Evolutionary conservation across 2,797 vertebrate genomes (phyloP).

Genomic region (Pitangus sulphuratus): DNA sequence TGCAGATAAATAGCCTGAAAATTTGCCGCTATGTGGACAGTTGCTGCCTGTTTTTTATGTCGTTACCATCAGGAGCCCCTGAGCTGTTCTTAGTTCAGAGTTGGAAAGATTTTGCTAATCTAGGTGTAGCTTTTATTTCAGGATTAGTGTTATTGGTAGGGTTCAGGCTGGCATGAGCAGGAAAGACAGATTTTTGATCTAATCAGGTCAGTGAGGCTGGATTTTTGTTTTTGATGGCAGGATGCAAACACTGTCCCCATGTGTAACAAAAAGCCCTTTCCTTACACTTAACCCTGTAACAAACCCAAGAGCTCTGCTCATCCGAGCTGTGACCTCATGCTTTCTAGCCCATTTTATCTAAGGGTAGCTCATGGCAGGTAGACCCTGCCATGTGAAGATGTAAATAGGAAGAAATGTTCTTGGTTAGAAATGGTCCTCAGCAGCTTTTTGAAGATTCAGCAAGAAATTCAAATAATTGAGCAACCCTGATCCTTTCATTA

Average conservation of each 20-base stretch:
- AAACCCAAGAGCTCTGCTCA: rapidly evolving
- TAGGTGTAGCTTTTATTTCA: background rate
- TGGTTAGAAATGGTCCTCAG: background rate
- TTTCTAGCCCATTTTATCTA: background rate
- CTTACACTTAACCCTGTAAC: background rate
- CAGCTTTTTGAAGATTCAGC: background rate
- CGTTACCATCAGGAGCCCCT: background rate
- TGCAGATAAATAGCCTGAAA: background rate
- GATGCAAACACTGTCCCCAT: background rate
- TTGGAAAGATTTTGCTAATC: background rate
- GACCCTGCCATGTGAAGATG: background rate
- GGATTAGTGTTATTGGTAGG: background rate
- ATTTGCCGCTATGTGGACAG: background rate
- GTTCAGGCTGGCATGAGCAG: background rate
- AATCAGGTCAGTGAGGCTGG: background rate
- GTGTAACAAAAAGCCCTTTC: background rate
- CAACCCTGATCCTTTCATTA: background rate
- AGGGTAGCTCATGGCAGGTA: background rate
- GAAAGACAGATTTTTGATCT: background rate
- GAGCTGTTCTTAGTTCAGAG: background rate
- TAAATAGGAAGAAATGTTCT: background rate
- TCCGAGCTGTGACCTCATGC: rapidly evolving
- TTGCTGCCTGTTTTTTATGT: background rate
- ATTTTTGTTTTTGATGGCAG: background rate
- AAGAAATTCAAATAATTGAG: background rate